Percentiles rank a stretch among this genome's conserved stretches.
Conservation (phyloP, 2,888 invertebrate species). For the Scaptomyza parva region DNA sequence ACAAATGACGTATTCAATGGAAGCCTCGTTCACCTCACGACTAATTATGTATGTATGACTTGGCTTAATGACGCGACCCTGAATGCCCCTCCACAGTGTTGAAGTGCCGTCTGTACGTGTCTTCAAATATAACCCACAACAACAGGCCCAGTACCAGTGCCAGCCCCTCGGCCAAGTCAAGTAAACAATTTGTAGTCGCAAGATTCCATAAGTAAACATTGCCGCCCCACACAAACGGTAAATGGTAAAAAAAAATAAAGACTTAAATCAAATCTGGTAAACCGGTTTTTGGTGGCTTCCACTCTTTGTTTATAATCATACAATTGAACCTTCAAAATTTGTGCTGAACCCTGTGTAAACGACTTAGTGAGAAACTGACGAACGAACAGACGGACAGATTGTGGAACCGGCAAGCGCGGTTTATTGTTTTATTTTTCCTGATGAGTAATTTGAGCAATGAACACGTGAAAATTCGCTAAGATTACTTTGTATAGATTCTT, state of each 20-base stretch:
- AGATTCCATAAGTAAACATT: constrained; percentile 49
- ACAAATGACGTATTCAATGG: constrained; percentile 30
- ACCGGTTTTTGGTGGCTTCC: constrained; percentile 60
- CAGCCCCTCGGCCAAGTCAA: constrained; percentile 14
- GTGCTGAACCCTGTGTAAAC: constrained; percentile 27
- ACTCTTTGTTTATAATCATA: constrained; percentile 50
- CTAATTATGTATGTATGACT: constrained; percentile 46
- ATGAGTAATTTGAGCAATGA: constrained; percentile 23
- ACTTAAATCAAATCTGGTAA: constrained; percentile 38
- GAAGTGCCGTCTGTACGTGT: constrained; percentile 49
- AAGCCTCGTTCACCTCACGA: constrained; percentile 59
- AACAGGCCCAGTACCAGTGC: background rate
- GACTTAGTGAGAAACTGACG: background rate
- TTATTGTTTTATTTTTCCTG: constrained; percentile 12
- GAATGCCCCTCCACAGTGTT: constrained; percentile 52
- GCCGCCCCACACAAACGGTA: constrained; percentile 53
- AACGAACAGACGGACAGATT: background rate
- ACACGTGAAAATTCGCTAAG: constrained; percentile 20
- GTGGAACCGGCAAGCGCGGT: constrained; percentile 11
- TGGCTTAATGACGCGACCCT: constrained; percentile 52
- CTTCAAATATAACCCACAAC: constrained; percentile 38
- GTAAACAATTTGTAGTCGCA: constrained; percentile 69
- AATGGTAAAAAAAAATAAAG: constrained; percentile 19
- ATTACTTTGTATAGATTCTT: constrained; percentile 1
- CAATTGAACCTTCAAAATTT: constrained; percentile 54